These are phyloP conservation scores for Cotesia vestalis DNA, from an alignment of 1,140 invertebrate species.

Conservation along the genomic window DNA sequence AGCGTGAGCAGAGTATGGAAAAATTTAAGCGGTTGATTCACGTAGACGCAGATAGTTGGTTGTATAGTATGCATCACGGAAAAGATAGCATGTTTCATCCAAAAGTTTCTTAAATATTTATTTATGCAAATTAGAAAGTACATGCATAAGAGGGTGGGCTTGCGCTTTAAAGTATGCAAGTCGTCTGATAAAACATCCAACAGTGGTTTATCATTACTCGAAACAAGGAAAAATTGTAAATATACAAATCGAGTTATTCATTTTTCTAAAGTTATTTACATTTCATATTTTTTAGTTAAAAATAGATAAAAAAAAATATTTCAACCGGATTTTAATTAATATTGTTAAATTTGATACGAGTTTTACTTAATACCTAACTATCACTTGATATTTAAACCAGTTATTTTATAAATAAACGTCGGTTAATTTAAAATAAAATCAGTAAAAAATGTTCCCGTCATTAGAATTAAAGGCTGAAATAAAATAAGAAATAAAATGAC, in stretches of 20 bases:
- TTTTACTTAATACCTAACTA: too few species aligned
- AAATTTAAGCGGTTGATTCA: background rate
- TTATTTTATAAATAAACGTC: too few species aligned
- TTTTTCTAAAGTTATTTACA: background rate
- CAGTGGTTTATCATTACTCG: constrained; percentile 12
- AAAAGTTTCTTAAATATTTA: constrained; percentile 42
- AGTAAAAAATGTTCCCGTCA: too few species aligned
- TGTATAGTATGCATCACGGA: constrained; percentile 15
- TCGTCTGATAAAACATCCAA: constrained; percentile 30
- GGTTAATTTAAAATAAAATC: too few species aligned
- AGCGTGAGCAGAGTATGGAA: background rate
- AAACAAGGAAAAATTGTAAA: background rate
- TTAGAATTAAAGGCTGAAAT: too few species aligned
- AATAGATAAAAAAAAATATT: too few species aligned
- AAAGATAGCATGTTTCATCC: constrained; percentile 37
- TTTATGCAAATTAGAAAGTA: constrained; percentile 40
- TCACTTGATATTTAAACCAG: too few species aligned
- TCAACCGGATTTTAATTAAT: too few species aligned
- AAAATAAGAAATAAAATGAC: too few species aligned
- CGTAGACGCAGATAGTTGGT: constrained; percentile 6
- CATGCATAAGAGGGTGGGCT: background rate
- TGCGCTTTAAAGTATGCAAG: background rate
- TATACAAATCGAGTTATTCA: background rate
- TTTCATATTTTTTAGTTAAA: background rate
- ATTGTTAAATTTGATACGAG: too few species aligned